Evolutionary conservation across 2,113 vertebrate genomes (phyloP).

Genomic region (Pica pica): DNA sequence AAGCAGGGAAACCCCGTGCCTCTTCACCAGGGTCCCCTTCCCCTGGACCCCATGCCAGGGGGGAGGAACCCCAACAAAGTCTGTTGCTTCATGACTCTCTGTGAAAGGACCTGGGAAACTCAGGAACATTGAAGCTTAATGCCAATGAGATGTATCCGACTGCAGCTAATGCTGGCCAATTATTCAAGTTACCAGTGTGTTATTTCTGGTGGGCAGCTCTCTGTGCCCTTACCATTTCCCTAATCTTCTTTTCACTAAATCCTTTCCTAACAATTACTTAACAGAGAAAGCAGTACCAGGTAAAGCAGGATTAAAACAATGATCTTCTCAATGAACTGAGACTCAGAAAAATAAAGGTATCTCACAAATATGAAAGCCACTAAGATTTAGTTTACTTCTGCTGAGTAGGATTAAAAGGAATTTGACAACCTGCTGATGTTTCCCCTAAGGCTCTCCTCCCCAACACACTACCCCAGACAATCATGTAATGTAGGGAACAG

Average conservation of each 20-base stretch:
- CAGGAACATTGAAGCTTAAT: background rate
- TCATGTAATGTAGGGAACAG: background rate
- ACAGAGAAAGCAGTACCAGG: background rate
- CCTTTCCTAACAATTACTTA: background rate
- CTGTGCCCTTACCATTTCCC: background rate
- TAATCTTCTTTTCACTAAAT: constrained; percentile 8
- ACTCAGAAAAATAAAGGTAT: background rate
- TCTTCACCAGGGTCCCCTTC: too few relatives aligned
- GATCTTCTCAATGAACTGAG: background rate
- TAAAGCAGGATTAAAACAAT: constrained; percentile 24
- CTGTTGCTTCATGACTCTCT: background rate
- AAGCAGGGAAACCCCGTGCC: too few relatives aligned
- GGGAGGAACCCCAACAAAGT: too few relatives aligned
- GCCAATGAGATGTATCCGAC: background rate
- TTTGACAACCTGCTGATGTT: background rate
- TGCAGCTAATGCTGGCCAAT: background rate
- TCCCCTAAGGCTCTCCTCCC: background rate
- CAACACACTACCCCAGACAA: background rate
- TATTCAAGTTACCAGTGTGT: background rate
- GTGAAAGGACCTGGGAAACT: background rate
- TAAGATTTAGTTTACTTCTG: background rate
- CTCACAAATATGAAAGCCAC: background rate
- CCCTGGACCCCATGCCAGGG: too few relatives aligned
- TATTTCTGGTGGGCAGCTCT: background rate
- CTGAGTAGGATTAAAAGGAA: background rate